Percentiles rank a stretch among this genome's conserved stretches.
Evolutionary conservation across 2,888 invertebrate species (phyloP).

Genomic region (Chelonus formosanus): DNA sequence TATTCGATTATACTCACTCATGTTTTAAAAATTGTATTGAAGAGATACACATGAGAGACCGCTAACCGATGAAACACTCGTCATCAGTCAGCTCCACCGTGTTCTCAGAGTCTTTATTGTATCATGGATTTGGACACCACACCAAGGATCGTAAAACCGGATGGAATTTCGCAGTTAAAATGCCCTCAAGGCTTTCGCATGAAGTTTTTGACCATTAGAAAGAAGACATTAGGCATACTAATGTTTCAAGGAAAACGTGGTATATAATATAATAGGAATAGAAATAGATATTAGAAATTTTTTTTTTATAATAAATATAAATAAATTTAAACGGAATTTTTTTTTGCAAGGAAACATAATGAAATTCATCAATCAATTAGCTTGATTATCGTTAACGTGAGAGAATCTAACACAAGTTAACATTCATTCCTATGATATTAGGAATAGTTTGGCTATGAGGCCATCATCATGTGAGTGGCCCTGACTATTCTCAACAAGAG

Average conservation of each 20-base stretch:
- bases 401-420: not conserved
- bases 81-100: slow-evolving; percentile 3
- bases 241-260: not conserved
- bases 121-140: slow-evolving; percentile 10
- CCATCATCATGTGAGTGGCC: slow-evolving; percentile 31
- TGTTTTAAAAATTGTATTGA: too few relatives aligned
- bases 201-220: slow-evolving; percentile 11
- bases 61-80: slow-evolving; percentile 6
- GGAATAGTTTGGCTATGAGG: slow-evolving; percentile 55
- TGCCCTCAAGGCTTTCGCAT: slow-evolving; percentile 7
- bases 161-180: slow-evolving; percentile 23
- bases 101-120: slow-evolving; percentile 14
- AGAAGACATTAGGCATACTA: slow-evolving; percentile 10
- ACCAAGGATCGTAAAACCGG: slow-evolving; percentile 20
- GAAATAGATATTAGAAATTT: not conserved
- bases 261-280: not conserved
- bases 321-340: too few relatives aligned
- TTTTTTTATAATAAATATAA: too few relatives aligned
- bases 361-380: slow-evolving; percentile 12
- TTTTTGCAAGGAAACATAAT: not conserved
- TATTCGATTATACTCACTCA: too few relatives aligned
- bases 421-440: slow-evolving; percentile 44
- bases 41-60: not conserved
- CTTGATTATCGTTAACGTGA: not conserved
- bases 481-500: not conserved